Percentiles rank a stretch among this genome's conserved stretches.
Evolutionary conservation across 2,797 vertebrate genomes (phyloP).

Genomic region (Neostethus bicornis): DNA sequence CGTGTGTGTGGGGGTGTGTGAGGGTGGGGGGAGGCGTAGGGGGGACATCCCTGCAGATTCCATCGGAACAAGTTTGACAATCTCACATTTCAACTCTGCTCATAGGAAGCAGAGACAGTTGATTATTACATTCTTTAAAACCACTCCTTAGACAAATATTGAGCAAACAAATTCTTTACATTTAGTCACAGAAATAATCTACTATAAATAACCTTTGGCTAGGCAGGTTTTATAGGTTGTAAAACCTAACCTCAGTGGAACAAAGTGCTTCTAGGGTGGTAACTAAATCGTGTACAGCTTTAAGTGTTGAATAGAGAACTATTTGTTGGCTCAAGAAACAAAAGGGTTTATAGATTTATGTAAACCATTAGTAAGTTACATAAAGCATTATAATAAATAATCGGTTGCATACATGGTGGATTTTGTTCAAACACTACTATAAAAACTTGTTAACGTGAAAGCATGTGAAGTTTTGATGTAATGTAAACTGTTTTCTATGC

Average conservation of each 20-base stretch:
- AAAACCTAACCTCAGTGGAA: background rate
- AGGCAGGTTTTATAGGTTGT: background rate
- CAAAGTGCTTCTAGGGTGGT: background rate
- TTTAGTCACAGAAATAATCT: conserved; percentile 5
- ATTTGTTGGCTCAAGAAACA: conserved; percentile 25
- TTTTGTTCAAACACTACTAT: background rate
- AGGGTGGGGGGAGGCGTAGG: no score
- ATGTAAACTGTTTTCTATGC: no score
- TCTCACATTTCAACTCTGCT: conserved; percentile 9
- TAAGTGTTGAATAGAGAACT: conserved; percentile 5
- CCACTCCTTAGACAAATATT: conserved; percentile 52
- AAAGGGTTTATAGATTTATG: conserved; percentile 15
- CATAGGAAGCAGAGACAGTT: background rate
- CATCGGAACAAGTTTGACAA: conserved; percentile 14
- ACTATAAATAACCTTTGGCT: conserved; percentile 2
- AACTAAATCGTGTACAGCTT: background rate
- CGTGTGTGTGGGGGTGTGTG: no score
- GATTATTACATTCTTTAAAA: conserved; percentile 21
- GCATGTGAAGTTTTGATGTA: no score
- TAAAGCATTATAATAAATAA: background rate
- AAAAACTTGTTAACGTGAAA: no score
- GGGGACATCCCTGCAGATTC: conserved; percentile 3
- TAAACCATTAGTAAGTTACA: background rate
- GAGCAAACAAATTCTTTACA: background rate
- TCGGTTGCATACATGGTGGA: background rate